phyloP scores from a whole-genome alignment of 2,797 vertebrate genomes.

The Eurystomus glaucurus region DNA sequence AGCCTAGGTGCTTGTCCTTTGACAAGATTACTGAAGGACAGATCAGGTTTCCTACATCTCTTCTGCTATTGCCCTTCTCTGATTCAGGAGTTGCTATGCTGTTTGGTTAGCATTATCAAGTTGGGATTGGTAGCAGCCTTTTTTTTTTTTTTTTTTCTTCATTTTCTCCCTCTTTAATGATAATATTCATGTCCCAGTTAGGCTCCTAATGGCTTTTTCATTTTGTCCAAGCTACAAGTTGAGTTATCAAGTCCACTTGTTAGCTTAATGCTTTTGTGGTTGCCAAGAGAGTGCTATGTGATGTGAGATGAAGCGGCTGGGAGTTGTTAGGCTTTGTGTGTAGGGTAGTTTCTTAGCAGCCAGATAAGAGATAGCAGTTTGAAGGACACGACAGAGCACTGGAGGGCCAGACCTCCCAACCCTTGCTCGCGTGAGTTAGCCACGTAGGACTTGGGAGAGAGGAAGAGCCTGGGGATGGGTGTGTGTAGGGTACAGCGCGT shows the following conservation, averaged over 20 bases:
- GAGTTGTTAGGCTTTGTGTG: constrained; percentile 14
- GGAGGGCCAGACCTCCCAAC: not conserved
- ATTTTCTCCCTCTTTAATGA: not conserved
- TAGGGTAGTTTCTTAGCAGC: constrained; percentile 45
- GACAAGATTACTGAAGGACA: not conserved
- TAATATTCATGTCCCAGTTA: not conserved
- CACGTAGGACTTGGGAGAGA: not conserved
- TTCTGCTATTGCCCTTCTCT: not conserved
- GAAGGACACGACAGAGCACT: not conserved
- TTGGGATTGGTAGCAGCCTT: not conserved
- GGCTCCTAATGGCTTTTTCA: not conserved
- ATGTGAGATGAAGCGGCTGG: not conserved
- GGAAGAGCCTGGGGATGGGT: not conserved
- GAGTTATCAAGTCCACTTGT: constrained; percentile 31
- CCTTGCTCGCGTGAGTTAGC: not conserved
- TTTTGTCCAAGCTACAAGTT: not conserved
- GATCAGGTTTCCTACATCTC: not conserved
- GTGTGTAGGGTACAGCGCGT: not conserved
- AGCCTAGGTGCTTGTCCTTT: not conserved
- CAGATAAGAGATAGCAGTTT: constrained; percentile 24
- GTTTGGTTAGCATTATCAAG: not conserved
- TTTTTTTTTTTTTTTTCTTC: not conserved
- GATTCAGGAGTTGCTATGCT: not conserved
- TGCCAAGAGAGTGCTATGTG: not conserved
- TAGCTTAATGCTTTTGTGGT: constrained; percentile 18